Conservation (phyloP, 2,113 vertebrate species). For the Gyps fulvus region DNA sequence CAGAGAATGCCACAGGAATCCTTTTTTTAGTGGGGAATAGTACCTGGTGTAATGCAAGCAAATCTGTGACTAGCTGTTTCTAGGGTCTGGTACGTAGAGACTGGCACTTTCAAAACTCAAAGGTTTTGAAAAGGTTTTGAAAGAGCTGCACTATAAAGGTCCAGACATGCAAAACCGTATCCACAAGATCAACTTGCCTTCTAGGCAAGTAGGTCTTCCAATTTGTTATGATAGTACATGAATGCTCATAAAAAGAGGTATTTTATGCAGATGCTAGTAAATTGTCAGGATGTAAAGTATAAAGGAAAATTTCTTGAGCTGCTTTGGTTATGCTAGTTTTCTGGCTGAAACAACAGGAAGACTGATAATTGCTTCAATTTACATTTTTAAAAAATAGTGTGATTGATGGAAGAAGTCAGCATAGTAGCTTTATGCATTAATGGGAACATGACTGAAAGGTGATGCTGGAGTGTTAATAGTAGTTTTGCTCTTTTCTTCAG, state of each 20-base stretch:
- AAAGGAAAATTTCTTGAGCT: neutral
- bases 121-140: neutral
- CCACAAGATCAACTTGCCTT: neutral
- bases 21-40: neutral
- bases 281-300: neutral
- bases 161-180: neutral
- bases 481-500: neutral
- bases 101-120: neutral
- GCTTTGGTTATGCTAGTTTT: neutral
- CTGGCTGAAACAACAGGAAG: neutral
- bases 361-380: neutral
- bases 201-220: neutral
- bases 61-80: neutral
- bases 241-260: neutral
- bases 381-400: neutral
- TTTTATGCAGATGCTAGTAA: neutral
- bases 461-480: neutral
- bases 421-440: fast-evolving
- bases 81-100: neutral
- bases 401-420: neutral
- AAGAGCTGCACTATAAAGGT: neutral
- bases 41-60: neutral
- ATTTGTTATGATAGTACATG: neutral
- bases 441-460: neutral
- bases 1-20: neutral